Percentiles rank a stretch among this genome's conserved stretches.
Evolutionary conservation across 2,113 vertebrate species (phyloP).

Genomic region (Chlamydotis undulata): DNA sequence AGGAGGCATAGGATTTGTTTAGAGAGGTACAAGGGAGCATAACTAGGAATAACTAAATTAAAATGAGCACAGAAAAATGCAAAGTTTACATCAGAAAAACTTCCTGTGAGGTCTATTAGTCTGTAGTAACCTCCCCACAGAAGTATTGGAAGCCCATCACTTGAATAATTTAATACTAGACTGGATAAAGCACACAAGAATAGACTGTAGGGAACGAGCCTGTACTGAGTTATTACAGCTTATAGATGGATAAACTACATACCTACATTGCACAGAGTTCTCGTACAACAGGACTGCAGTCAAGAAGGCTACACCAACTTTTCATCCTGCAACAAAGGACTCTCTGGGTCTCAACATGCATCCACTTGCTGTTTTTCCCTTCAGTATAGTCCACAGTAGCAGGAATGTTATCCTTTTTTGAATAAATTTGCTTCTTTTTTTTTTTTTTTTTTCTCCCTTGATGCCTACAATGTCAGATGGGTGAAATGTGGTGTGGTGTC

Average conservation of each 20-base stretch:
- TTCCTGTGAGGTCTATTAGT: constrained; percentile 24
- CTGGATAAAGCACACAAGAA: not conserved
- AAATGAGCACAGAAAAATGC: constrained; percentile 17
- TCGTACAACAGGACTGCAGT: accelerated
- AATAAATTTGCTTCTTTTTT: not conserved
- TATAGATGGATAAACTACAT: not conserved
- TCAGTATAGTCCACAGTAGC: not conserved
- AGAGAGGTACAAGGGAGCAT: not conserved
- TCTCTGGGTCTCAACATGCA: not conserved
- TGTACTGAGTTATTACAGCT: not conserved
- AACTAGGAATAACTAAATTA: not conserved
- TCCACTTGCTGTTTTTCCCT: not conserved
- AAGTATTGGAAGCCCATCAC: not conserved
- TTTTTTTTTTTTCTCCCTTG: not conserved
- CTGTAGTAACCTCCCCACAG: not conserved
- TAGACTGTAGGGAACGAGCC: not conserved
- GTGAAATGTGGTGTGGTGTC: not conserved
- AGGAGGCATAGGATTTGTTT: not conserved
- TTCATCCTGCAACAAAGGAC: not conserved
- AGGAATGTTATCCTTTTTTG: not conserved
- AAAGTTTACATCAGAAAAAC: not conserved
- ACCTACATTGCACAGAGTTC: not conserved
- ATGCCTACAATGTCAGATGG: not conserved
- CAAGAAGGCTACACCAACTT: not conserved
- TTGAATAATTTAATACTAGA: constrained; percentile 47